These are phyloP conservation scores for Chloropsis hardwickii DNA, from an alignment of 2,113 vertebrate species.

Conservation along the genomic window DNA sequence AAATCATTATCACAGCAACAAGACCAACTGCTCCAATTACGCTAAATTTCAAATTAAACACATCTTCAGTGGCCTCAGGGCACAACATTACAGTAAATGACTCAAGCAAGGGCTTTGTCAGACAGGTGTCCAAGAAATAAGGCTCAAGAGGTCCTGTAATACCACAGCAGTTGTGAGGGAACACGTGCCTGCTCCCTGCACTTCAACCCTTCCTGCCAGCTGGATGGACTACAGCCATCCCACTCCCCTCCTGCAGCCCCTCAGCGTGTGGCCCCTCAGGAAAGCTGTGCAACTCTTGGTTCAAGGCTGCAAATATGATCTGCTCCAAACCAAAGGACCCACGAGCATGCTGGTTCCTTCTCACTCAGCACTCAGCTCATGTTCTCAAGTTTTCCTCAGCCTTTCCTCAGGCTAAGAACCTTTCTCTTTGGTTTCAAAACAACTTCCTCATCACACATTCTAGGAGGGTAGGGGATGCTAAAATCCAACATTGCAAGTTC, in stretches of 20 bases:
- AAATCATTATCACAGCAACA: conserved; percentile 82
- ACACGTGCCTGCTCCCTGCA: neutral
- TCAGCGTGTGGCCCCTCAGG: neutral
- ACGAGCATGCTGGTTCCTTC: neutral
- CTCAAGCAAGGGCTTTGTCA: neutral
- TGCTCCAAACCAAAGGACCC: neutral
- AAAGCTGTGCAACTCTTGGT: neutral
- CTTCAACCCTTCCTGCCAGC: neutral
- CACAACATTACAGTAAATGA: conserved; percentile 55
- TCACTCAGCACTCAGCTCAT: neutral
- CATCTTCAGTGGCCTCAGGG: conserved; percentile 73
- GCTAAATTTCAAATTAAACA: conserved; percentile 82
- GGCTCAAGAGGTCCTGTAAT: neutral
- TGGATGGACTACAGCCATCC: neutral
- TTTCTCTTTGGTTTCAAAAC: neutral
- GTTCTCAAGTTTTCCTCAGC: neutral
- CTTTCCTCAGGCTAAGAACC: neutral
- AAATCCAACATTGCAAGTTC: neutral
- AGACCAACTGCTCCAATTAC: conserved; percentile 81
- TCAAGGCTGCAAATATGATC: neutral
- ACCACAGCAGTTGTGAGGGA: neutral
- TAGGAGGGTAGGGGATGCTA: neutral
- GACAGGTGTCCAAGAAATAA: neutral
- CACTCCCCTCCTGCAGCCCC: neutral
- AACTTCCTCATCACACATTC: neutral